Percentiles rank a stretch among this genome's conserved stretches.
Conservation (phyloP, 2,888 invertebrate genomes). For the Pogonocherus hispidulus region DNA sequence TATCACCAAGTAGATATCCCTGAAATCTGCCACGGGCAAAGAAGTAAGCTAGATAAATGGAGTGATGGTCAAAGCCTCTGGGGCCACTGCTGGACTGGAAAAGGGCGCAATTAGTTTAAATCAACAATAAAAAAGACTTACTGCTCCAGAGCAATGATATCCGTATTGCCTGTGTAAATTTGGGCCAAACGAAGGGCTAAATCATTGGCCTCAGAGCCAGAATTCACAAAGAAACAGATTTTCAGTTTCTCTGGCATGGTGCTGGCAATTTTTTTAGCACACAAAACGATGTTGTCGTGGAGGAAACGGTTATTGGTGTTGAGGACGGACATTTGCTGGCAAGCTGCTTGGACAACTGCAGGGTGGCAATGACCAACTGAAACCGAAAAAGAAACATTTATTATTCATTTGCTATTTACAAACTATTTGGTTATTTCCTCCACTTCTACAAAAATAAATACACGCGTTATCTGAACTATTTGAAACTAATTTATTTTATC, state of each 20-base stretch:
- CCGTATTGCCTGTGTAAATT: slow-evolving; percentile 89
- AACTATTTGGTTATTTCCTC: no score
- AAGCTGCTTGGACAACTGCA: slow-evolving; percentile 90
- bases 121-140: slow-evolving; percentile 74
- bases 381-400: slow-evolving; percentile 60
- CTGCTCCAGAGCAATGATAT: slow-evolving; percentile 96
- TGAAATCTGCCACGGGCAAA: slow-evolving; percentile 4
- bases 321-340: slow-evolving; percentile 90
- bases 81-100: slow-evolving; percentile 45
- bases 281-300: slow-evolving; percentile 94
- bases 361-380: slow-evolving; percentile 98
- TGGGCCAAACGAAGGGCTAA: slow-evolving; percentile 92
- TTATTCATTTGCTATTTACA: no score
- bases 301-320: slow-evolving; percentile 97
- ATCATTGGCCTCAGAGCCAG: slow-evolving; percentile 99
- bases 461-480: no score
- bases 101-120: slow-evolving; percentile 7
- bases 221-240: slow-evolving; percentile 97
- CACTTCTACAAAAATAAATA: no score
- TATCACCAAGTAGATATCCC: slow-evolving; percentile 2
- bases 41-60: background rate
- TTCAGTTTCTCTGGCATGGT: slow-evolving; percentile 89
- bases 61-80: slow-evolving; percentile 37
- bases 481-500: no score
- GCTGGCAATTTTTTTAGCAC: slow-evolving; percentile 86